phyloP scores from a whole-genome alignment of 2,797 vertebrate genomes.

The Lindbergichthys nudifrons region DNA sequence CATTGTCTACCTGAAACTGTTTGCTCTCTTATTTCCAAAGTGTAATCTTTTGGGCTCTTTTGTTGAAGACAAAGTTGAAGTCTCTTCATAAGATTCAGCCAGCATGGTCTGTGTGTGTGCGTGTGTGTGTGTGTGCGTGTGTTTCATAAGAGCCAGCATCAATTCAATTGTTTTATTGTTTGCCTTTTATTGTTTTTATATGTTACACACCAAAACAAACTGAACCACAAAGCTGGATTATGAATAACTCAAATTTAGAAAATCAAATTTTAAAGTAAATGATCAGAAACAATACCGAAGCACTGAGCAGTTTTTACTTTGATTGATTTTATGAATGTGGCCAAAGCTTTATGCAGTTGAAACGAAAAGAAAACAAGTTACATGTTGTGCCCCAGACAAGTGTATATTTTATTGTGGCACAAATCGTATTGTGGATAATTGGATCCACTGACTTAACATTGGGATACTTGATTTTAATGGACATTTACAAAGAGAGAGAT shows the following conservation, averaged over 20 bases:
- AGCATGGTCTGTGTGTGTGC: slow-evolving; percentile 79
- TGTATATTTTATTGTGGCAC: slow-evolving; percentile 88
- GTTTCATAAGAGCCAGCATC: slow-evolving; percentile 84
- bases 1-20: slow-evolving; percentile 80
- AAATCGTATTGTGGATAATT: slow-evolving; percentile 76
- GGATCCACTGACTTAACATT: slow-evolving; percentile 85
- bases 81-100: slow-evolving; percentile 80
- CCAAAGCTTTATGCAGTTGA: slow-evolving; percentile 94
- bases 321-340: slow-evolving; percentile 93
- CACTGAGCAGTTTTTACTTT: slow-evolving; percentile 91
- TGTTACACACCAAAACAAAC: slow-evolving; percentile 84
- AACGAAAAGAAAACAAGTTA: slow-evolving; percentile 80
- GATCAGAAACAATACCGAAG: slow-evolving; percentile 80
- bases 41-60: slow-evolving; percentile 83
- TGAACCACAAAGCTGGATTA: slow-evolving; percentile 82
- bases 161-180: slow-evolving; percentile 70
- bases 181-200: slow-evolving; percentile 57
- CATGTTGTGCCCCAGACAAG: slow-evolving; percentile 82
- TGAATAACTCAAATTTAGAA: slow-evolving; percentile 75
- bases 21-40: slow-evolving; percentile 84
- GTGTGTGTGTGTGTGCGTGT: slow-evolving; percentile 45
- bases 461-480: slow-evolving; percentile 89
- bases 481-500: slow-evolving; percentile 86
- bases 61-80: slow-evolving; percentile 68
- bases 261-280: slow-evolving; percentile 72